A percentile compares a stretch with the other conserved stretches of the same genome.
These are phyloP conservation scores for Apamea crenata DNA, from an alignment of 2,888 invertebrate genomes.

Conservation along the genomic window DNA sequence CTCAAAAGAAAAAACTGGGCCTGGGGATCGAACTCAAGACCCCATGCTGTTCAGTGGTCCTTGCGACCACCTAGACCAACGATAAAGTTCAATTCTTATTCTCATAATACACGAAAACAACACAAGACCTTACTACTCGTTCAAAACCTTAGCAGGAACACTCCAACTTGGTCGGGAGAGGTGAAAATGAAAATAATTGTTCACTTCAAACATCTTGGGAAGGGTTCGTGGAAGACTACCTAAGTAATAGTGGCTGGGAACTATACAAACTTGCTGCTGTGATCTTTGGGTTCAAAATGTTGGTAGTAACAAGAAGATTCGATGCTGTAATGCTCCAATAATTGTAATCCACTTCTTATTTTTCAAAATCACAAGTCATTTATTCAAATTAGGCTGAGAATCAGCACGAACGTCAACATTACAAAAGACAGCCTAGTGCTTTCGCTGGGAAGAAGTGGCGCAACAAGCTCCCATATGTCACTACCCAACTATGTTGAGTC, in stretches of 20 bases:
- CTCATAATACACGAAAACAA: background rate
- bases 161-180: background rate
- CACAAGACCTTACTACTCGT: background rate
- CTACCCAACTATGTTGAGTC: no score
- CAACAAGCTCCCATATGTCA: no score
- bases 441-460: no score
- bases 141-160: background rate
- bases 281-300: no score
- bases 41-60: background rate
- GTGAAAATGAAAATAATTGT: slow-evolving; percentile 52
- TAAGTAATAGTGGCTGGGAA: background rate
- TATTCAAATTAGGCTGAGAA: no score
- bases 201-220: slow-evolving; percentile 38
- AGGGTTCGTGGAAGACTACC: slow-evolving; percentile 23
- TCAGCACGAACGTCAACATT: no score
- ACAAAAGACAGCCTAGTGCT: no score
- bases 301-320: no score
- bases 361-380: no score
- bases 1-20: background rate
- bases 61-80: background rate
- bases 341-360: no score
- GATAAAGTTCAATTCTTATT: background rate
- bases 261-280: background rate
- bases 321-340: no score
- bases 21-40: background rate